These are phyloP conservation scores for Morelia viridis DNA, from an alignment of 2,797 vertebrate genomes.

Conservation along the genomic window DNA sequence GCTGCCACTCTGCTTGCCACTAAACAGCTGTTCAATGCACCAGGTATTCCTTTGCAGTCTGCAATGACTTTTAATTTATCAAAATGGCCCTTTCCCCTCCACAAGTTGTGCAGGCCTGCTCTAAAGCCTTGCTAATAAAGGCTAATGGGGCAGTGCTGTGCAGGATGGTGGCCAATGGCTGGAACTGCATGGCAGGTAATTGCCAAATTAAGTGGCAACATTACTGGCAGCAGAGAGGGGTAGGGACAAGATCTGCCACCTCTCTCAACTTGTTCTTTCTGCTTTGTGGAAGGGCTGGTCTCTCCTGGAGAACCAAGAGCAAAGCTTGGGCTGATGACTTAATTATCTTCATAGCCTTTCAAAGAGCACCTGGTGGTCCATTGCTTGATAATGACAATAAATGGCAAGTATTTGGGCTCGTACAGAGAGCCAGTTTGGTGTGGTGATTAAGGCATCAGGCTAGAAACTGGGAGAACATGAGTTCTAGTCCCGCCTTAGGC, in stretches of 20 bases:
- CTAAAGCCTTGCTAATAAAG: too few relatives aligned
- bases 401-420: neutral
- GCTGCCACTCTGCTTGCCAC: too few relatives aligned
- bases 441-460: neutral
- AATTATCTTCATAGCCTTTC: neutral
- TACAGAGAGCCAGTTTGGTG: neutral
- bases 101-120: too few relatives aligned
- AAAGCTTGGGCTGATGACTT: neutral
- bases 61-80: too few relatives aligned
- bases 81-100: too few relatives aligned
- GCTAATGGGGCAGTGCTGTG: too few relatives aligned
- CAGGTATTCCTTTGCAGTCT: too few relatives aligned
- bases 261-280: neutral
- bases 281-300: neutral
- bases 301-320: neutral
- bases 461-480: neutral
- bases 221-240: neutral
- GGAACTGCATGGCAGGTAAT: neutral
- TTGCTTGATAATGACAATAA: neutral
- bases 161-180: neutral
- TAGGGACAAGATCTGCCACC: neutral
- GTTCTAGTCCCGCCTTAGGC: neutral
- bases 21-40: too few relatives aligned
- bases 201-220: neutral
- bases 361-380: neutral